Percentiles rank a stretch among this genome's conserved stretches.
Conservation (phyloP, 2,888 invertebrate species). For the Ariolimax columbianus region DNA sequence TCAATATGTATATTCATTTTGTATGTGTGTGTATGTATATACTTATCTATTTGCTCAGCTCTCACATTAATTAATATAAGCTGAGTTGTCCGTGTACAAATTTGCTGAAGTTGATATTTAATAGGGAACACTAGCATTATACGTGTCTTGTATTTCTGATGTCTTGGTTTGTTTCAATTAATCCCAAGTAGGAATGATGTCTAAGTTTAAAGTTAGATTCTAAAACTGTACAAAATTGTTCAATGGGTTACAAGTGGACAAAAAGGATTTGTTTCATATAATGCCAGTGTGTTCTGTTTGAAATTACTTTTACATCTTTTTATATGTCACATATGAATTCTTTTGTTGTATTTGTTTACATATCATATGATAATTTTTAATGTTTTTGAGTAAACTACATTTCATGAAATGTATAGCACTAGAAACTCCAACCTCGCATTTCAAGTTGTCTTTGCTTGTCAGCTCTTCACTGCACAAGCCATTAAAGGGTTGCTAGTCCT, state of each 20-base stretch:
- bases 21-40: too few relatives aligned
- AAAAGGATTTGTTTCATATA: background rate
- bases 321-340: background rate
- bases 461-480: too few relatives aligned
- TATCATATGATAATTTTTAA: background rate
- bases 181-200: background rate
- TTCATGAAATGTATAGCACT: too few relatives aligned
- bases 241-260: background rate
- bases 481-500: too few relatives aligned
- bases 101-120: background rate
- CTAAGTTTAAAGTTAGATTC: background rate
- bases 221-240: background rate
- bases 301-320: background rate
- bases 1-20: too few relatives aligned
- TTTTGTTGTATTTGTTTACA: background rate
- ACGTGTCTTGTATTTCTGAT: background rate
- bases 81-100: background rate
- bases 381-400: too few relatives aligned
- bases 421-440: too few relatives aligned
- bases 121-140: background rate
- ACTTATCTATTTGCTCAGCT: background rate
- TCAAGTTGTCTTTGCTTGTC: too few relatives aligned
- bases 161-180: background rate
- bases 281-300: constrained; percentile 2
- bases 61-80: background rate